Conservation (phyloP, 2,888 invertebrate species). For the Dicyrtoma fusca region DNA sequence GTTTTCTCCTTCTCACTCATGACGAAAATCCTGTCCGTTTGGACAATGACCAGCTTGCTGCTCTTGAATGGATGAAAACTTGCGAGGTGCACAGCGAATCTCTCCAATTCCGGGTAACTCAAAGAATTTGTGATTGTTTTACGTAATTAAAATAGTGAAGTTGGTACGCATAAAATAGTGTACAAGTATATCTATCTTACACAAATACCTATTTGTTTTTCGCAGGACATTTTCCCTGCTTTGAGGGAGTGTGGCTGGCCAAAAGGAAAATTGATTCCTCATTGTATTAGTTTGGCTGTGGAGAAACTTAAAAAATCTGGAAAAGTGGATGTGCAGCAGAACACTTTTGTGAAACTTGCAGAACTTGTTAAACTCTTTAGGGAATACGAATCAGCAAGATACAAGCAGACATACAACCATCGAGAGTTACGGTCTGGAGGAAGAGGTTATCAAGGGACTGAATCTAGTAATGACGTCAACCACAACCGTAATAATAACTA, state of each 20-base stretch:
- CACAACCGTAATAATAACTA: background rate
- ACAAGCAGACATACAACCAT: background rate
- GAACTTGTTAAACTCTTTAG: conserved; percentile 16
- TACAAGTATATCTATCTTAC: too few relatives aligned
- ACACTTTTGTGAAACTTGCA: conserved; percentile 1
- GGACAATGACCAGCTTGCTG: conserved; percentile 14
- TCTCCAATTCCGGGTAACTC: conserved; percentile 13
- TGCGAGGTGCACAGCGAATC: conserved; percentile 10
- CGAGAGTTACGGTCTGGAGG: background rate
- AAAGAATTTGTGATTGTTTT: too few relatives aligned
- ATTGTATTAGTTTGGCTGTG: background rate
- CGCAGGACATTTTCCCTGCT: background rate
- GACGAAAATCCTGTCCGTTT: too few relatives aligned
- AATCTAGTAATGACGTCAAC: background rate
- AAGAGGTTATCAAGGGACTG: background rate
- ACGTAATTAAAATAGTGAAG: too few relatives aligned
- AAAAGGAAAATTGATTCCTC: conserved; percentile 6
- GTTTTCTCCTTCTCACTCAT: background rate
- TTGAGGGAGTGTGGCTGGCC: conserved; percentile 3
- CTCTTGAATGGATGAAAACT: conserved; percentile 13
- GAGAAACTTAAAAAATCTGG: background rate
- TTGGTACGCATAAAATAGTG: too few relatives aligned
- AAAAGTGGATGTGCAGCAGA: conserved; percentile 16
- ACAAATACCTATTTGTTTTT: too few relatives aligned
- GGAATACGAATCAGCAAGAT: conserved; percentile 6